phyloP scores from a whole-genome alignment of 2,113 vertebrate species.

The Raja brachyura region DNA sequence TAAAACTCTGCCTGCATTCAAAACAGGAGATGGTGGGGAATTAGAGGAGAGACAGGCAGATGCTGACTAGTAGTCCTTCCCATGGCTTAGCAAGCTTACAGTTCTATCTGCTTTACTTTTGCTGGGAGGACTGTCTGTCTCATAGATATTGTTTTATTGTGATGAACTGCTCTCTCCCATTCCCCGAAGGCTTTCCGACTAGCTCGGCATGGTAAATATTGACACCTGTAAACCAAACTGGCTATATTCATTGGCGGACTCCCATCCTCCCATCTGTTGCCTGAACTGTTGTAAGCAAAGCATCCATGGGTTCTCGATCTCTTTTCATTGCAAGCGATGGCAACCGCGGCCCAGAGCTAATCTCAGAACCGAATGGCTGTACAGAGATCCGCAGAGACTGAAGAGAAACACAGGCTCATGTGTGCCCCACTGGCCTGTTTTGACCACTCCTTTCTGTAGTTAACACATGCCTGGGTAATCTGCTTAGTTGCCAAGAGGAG shows the following conservation, averaged over 20 bases:
- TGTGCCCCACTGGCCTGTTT: slow-evolving; percentile 58
- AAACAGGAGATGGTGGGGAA: slow-evolving; percentile 47
- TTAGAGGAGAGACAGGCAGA: slow-evolving; percentile 52
- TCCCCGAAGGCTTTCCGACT: slow-evolving; percentile 57
- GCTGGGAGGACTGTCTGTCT: slow-evolving; percentile 52
- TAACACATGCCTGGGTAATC: slow-evolving; percentile 86
- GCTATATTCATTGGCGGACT: slow-evolving; percentile 58
- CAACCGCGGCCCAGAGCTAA: slow-evolving; percentile 61
- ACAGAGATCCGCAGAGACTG: slow-evolving; percentile 53
- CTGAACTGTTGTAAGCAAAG: slow-evolving; percentile 65
- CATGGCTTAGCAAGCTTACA: slow-evolving; percentile 48
- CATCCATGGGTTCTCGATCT: slow-evolving; percentile 62
- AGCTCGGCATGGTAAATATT: slow-evolving; percentile 73
- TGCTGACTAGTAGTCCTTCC: slow-evolving; percentile 49
- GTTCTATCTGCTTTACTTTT: slow-evolving; percentile 56
- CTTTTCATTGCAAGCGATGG: slow-evolving; percentile 65
- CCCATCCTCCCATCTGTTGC: slow-evolving; percentile 77
- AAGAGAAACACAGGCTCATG: slow-evolving; percentile 58
- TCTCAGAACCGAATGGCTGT: slow-evolving; percentile 65
- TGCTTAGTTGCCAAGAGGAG: slow-evolving; percentile 77
- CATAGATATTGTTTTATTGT: slow-evolving; percentile 68
- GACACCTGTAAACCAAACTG: slow-evolving; percentile 77
- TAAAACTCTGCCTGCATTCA: slow-evolving; percentile 47
- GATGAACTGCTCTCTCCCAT: slow-evolving; percentile 58
- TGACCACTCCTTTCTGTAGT: slow-evolving; percentile 65